Percentiles rank a stretch among this genome's conserved stretches.
Conservation (phyloP, 2,797 vertebrate genomes). For the Labroides dimidiatus region DNA sequence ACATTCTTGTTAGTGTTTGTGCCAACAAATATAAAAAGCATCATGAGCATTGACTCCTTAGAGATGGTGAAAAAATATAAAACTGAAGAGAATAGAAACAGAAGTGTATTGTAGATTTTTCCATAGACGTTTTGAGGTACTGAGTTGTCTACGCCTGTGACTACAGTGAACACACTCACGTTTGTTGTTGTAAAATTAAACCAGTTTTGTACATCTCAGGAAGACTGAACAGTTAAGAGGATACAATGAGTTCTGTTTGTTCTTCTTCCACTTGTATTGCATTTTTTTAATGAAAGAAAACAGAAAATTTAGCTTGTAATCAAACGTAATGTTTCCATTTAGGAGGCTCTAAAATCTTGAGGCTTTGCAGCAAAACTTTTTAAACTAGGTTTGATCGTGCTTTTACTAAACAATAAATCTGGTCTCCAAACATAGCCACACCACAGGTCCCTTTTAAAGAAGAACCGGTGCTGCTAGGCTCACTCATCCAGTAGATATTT, state of each 20-base stretch:
- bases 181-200: conserved; percentile 51
- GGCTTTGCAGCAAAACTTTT: conserved; percentile 22
- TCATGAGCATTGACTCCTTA: conserved; percentile 60
- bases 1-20: conserved; percentile 79
- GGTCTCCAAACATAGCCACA: conserved; percentile 32
- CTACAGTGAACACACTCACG: conserved; percentile 53
- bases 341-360: conserved; percentile 32
- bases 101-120: conserved; percentile 53
- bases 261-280: conserved; percentile 70
- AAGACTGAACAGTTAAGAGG: conserved; percentile 60
- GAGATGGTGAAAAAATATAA: conserved; percentile 50
- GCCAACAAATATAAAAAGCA: conserved; percentile 76
- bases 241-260: conserved; percentile 57
- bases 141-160: conserved; percentile 74
- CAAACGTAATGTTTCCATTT: conserved; percentile 8
- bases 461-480: neutral
- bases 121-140: conserved; percentile 73
- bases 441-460: conserved; percentile 14
- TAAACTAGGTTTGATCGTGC: conserved; percentile 22
- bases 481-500: neutral
- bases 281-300: conserved; percentile 50
- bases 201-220: conserved; percentile 42
- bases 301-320: conserved; percentile 3
- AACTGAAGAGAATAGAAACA: conserved; percentile 9
- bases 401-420: conserved; percentile 26